Percentiles rank a stretch among this genome's conserved stretches.
phyloP scores from a whole-genome alignment of 2,797 vertebrate genomes.

The Columba guinea region DNA sequence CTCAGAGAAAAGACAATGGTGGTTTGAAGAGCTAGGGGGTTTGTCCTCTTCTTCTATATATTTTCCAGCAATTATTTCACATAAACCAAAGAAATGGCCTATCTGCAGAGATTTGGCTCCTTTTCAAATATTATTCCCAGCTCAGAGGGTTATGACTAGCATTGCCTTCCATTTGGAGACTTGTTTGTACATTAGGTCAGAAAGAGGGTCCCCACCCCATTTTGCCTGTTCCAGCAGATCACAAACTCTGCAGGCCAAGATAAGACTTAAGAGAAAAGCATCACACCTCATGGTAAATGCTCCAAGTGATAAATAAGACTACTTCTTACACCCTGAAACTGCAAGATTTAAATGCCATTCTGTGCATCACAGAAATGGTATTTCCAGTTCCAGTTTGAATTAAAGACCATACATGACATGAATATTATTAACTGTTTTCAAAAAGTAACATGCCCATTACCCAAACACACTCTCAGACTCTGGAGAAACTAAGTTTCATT shows the following conservation, averaged over 20 bases:
- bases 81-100: background rate
- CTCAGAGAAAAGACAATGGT: background rate
- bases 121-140: background rate
- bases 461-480: background rate
- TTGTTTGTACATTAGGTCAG: background rate
- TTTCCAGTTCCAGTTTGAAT: background rate
- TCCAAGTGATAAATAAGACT: background rate
- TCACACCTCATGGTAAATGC: background rate
- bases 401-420: background rate
- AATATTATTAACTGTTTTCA: background rate
- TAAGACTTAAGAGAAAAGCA: background rate
- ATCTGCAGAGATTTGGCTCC: background rate
- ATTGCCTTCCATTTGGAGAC: background rate
- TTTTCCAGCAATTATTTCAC: background rate
- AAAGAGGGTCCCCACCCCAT: background rate
- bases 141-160: background rate
- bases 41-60: background rate
- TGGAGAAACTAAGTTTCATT: background rate
- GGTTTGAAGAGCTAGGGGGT: background rate
- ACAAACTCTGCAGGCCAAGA: background rate
- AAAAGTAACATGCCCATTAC: fast-evolving
- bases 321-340: background rate
- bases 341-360: background rate
- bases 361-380: background rate
- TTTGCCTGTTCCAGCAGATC: background rate